Conservation (phyloP, 2,797 vertebrate genomes). For the Forpus xanthops region DNA sequence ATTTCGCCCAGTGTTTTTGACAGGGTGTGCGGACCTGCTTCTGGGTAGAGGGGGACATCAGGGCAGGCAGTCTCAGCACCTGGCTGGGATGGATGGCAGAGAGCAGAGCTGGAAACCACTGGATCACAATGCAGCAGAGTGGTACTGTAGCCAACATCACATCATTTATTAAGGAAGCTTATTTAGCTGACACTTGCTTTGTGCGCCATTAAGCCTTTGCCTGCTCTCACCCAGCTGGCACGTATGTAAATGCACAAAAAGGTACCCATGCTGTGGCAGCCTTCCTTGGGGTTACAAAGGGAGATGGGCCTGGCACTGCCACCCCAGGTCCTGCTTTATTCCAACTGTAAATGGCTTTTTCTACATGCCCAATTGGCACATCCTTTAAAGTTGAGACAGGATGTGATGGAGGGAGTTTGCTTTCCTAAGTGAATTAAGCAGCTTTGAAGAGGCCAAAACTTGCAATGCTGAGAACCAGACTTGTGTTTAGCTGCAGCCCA, state of each 20-base stretch:
- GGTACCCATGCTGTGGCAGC: not conserved
- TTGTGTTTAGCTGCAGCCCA: not conserved
- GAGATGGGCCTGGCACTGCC: not conserved
- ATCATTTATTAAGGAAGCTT: slow-evolving; percentile 27
- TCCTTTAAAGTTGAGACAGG: not conserved
- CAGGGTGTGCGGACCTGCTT: not conserved
- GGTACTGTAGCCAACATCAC: not conserved
- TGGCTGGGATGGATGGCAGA: not conserved
- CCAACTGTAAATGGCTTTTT: not conserved
- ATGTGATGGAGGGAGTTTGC: not conserved
- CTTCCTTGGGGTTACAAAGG: not conserved
- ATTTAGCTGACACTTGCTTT: slow-evolving; percentile 38
- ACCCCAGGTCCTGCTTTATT: slow-evolving; percentile 1
- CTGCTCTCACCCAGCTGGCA: not conserved
- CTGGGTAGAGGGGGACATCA: rapidly evolving
- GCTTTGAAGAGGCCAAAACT: not conserved
- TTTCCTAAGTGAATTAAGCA: not conserved
- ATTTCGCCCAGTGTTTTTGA: not conserved
- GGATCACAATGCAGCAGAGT: not conserved
- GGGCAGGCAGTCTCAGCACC: not conserved
- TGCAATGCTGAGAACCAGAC: not conserved
- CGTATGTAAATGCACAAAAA: not conserved
- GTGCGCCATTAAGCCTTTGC: not conserved
- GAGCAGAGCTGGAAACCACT: not conserved
- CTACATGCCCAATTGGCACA: not conserved